Conservation (phyloP, 2,888 invertebrate species). For the Cryptocephalus moraei region DNA sequence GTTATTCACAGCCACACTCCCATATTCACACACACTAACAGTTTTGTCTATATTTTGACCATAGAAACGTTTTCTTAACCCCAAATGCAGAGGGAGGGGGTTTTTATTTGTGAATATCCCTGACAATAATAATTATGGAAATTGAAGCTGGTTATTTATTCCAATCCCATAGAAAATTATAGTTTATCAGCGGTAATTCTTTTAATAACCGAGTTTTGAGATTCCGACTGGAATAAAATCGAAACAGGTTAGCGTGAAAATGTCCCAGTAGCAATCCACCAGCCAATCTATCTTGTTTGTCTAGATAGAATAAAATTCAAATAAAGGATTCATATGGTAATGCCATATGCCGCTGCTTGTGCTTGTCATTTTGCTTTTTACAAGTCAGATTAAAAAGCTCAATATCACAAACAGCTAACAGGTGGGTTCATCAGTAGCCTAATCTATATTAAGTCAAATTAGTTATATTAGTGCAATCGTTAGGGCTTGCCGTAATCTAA, state of each 20-base stretch:
- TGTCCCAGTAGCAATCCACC: too few species aligned
- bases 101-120: too few species aligned
- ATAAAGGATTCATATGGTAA: background rate
- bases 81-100: too few species aligned
- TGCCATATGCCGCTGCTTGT: background rate
- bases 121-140: too few species aligned
- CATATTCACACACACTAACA: slow-evolving; percentile 26
- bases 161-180: too few species aligned
- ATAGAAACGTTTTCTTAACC: background rate
- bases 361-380: background rate
- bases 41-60: background rate
- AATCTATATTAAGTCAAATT: slow-evolving; percentile 24
- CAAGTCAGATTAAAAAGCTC: background rate
- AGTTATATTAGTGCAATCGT: slow-evolving; percentile 19
- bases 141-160: too few species aligned
- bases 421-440: slow-evolving; percentile 21
- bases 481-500: slow-evolving; percentile 12
- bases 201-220: slow-evolving; percentile 14
- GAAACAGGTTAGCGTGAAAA: too few species aligned
- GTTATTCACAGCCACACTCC: slow-evolving; percentile 34
- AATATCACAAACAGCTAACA: slow-evolving; percentile 16
- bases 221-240: too few species aligned
- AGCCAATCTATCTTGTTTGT: too few species aligned
- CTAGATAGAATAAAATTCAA: background rate
- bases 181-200: slow-evolving; percentile 8